Conservation (phyloP, 2,797 vertebrate species). For the Zalophus californianus region DNA sequence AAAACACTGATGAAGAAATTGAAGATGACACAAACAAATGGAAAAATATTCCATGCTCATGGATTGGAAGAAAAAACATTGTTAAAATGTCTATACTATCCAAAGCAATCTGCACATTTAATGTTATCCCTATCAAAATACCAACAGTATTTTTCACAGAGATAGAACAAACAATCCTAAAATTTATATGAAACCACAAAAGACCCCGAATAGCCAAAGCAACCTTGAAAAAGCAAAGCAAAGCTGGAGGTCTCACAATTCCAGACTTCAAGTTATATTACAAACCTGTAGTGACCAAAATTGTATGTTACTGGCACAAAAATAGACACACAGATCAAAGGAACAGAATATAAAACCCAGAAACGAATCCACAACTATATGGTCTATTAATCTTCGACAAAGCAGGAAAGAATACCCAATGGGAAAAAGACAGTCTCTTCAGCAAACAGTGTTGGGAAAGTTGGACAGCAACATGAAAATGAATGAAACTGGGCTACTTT, state of each 20-base stretch:
- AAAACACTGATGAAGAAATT: background rate
- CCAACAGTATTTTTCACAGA: background rate
- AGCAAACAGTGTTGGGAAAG: too few species aligned
- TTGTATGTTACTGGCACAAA: background rate
- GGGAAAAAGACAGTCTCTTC: background rate
- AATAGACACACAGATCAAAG: background rate
- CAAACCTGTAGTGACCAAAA: background rate
- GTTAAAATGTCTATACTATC: background rate
- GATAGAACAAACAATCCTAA: background rate
- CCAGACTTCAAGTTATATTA: background rate
- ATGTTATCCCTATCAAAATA: background rate
- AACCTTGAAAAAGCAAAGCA: background rate
- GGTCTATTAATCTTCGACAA: background rate
- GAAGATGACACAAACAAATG: background rate
- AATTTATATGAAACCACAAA: background rate
- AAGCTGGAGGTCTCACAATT: background rate
- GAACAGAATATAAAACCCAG: background rate
- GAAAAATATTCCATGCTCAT: background rate
- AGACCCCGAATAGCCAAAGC: background rate
- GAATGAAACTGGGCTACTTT: background rate
- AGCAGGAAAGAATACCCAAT: background rate
- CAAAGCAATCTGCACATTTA: background rate
- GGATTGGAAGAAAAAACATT: background rate
- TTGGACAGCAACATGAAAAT: background rate
- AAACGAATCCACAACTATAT: background rate